Percentiles rank a stretch among this genome's conserved stretches.
Conservation (phyloP, 2,888 invertebrate genomes). For the Cantharis rustica region DNA sequence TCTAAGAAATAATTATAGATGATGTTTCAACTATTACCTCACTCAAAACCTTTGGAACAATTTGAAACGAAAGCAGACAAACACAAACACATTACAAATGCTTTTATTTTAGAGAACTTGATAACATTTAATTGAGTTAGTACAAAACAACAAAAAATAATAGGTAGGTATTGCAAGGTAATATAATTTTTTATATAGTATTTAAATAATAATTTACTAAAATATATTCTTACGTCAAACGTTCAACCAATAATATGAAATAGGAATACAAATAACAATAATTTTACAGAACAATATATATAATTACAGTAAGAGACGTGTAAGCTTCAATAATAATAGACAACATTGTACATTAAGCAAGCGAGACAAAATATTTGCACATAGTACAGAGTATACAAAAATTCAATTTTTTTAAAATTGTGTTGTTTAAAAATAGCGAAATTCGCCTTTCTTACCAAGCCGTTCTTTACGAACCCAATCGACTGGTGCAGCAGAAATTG, state of each 20-base stretch:
- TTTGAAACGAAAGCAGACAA: slow-evolving; percentile 8
- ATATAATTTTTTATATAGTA: background rate
- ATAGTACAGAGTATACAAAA: slow-evolving; percentile 19
- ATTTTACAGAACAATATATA: slow-evolving; percentile 29
- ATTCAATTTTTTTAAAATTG: background rate
- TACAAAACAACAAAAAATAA: slow-evolving; percentile 18
- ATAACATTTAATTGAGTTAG: slow-evolving; percentile 24
- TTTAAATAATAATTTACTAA: background rate
- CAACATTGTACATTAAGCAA: slow-evolving; percentile 28
- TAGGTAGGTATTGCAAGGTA: slow-evolving; percentile 9
- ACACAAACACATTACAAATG: slow-evolving; percentile 4
- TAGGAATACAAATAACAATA: slow-evolving; percentile 8
- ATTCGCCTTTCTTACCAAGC: slow-evolving; percentile 93
- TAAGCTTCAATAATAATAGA: slow-evolving; percentile 15
- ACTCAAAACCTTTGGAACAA: background rate
- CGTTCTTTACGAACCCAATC: slow-evolving; percentile 88
- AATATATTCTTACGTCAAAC: background rate
- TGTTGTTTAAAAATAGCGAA: slow-evolving; percentile 80
- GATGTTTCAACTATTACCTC: background rate
- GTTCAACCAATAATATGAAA: background rate
- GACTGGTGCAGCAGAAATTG: slow-evolving; percentile 61
- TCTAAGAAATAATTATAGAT: slow-evolving; percentile 7
- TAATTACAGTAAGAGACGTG: slow-evolving; percentile 7
- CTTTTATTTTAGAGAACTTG: slow-evolving; percentile 27
- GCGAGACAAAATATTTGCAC: slow-evolving; percentile 25